phyloP scores from a whole-genome alignment of 2,888 invertebrate genomes.

The Idaea aversata region DNA sequence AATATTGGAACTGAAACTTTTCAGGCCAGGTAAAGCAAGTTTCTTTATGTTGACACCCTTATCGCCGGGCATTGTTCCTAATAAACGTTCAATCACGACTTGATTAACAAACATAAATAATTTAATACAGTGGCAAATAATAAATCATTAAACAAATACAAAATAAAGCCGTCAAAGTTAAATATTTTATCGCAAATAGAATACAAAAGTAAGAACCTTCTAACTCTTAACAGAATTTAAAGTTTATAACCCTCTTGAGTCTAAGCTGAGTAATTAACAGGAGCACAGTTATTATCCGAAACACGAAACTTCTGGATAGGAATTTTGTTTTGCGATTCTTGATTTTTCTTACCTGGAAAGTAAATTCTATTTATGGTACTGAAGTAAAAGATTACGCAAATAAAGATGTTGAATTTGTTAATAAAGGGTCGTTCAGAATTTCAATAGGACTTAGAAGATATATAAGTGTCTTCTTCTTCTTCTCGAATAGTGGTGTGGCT shows the following conservation, averaged over 20 bases:
- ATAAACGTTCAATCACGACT: no score
- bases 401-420: constrained; percentile 36
- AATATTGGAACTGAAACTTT: no score
- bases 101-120: neutral
- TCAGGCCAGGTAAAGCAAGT: no score
- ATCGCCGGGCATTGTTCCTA: no score
- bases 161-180: neutral
- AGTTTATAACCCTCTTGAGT: constrained; percentile 44
- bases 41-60: no score
- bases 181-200: neutral
- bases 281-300: constrained; percentile 58
- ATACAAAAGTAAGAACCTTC: neutral
- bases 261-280: constrained; percentile 61
- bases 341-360: constrained; percentile 62
- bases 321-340: constrained; percentile 53
- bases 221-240: constrained; percentile 42
- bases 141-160: neutral
- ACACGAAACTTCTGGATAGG: constrained; percentile 55
- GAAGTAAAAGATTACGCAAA: constrained; percentile 66
- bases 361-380: constrained; percentile 67
- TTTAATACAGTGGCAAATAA: neutral
- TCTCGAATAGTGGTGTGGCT: no score
- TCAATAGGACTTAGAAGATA: neutral
- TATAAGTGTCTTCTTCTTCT: no score
- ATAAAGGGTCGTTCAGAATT: constrained; percentile 16